Conservation (phyloP, 2,888 invertebrate species). For the Polymixis lichenea region DNA sequence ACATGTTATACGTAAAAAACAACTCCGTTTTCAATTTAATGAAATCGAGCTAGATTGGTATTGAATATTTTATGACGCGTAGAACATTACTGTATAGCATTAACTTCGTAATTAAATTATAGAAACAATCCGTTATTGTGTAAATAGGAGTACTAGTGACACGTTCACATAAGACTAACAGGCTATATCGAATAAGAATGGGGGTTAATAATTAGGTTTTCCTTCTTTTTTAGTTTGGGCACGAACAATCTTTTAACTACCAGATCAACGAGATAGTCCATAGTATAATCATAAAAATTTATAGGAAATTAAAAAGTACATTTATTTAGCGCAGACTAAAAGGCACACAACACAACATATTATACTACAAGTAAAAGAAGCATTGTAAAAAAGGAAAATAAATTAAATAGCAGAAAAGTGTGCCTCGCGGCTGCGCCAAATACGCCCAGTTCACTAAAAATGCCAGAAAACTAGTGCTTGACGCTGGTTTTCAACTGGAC, state of each 20-base stretch:
- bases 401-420: too few relatives aligned
- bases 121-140: neutral
- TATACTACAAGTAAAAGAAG: too few relatives aligned
- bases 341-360: too few relatives aligned
- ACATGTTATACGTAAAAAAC: neutral
- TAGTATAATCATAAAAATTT: too few relatives aligned
- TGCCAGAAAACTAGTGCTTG: too few relatives aligned
- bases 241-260: neutral
- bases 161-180: neutral
- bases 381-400: too few relatives aligned
- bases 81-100: neutral
- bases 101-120: neutral
- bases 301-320: too few relatives aligned
- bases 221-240: neutral
- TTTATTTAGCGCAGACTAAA: too few relatives aligned
- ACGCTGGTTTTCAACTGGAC: too few relatives aligned
- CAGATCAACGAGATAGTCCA: neutral
- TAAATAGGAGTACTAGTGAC: neutral
- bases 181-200: neutral
- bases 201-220: neutral
- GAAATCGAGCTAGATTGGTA: neutral
- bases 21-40: neutral
- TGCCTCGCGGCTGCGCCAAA: too few relatives aligned
- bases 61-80: neutral
- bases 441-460: too few relatives aligned